Conservation (phyloP, 30 jellyfish, hydroid and myxozoan genomes). For the Cassiopea andromeda region DNA sequence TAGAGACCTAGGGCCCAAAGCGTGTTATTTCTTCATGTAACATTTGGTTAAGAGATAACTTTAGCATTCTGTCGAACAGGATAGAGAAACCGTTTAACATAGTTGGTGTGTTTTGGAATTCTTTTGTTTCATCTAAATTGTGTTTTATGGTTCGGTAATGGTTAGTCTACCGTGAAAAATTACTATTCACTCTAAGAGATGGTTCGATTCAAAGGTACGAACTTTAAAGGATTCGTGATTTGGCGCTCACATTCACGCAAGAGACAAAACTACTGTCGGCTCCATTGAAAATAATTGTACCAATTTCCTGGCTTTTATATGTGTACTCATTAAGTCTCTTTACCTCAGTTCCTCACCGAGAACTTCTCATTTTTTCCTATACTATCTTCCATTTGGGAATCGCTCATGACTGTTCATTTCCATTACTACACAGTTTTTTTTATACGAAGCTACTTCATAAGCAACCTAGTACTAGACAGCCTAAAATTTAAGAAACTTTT, state of each 20-base stretch:
- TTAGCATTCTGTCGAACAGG: not conserved
- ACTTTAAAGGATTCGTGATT: not conserved
- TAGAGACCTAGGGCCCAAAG: constrained; percentile 12
- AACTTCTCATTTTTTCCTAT: no score
- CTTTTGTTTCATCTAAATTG: constrained; percentile 2
- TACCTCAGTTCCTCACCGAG: no score
- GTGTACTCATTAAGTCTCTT: no score
- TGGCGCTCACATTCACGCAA: not conserved
- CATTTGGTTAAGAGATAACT: not conserved
- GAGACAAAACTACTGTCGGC: not conserved
- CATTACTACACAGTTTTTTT: not conserved
- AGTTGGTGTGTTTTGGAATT: constrained; percentile 18
- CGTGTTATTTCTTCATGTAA: not conserved
- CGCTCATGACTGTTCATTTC: no score
- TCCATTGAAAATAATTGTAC: not conserved
- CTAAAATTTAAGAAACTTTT: no score
- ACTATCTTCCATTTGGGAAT: no score
- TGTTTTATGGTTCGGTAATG: not conserved
- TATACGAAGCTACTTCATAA: no score
- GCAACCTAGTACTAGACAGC: no score
- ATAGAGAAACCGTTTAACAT: not conserved
- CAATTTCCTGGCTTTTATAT: no score
- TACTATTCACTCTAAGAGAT: not conserved
- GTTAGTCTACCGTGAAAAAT: constrained; percentile 13
- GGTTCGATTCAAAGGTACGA: not conserved